Base-by-base conservation (phyloP, 2,888 invertebrate genomes). In the Chalcis sispes region DNA sequence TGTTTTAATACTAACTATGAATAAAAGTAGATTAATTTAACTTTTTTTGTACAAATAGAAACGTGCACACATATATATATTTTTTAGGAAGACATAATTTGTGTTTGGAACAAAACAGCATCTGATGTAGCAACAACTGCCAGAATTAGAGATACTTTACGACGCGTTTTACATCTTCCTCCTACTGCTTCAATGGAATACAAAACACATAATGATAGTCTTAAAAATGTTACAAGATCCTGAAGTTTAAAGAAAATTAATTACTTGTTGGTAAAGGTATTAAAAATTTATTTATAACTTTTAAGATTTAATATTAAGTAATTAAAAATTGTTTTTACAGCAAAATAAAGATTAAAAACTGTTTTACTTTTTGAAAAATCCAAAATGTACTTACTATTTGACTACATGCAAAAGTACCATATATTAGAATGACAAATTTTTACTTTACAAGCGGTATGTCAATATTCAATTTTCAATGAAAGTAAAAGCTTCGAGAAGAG, bases 51-150 rank as follows among this genome's bases (percentile, higher is more conserved):
- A 7, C 8, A 61, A 23, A 42, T 61, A 10, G 36, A 42, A 40
- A n/a, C 40, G 23, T 61, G 5, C 18, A 29, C 40, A 61, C 20
- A n/a, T 5, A 42, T 40, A 15, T 61, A 61, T 65, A 46, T 52
- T 71, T 77, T 73, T 46, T 86, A 97, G 95, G 98, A 98, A 90
- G 98, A 98, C 88, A 95, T 97, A 88, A 93, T 99, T 85, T 97
- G 98, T 81, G 94, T 99, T 84, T 99, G 99, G 98, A 98, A 98
- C 90, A 94, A 96, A 89, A 98, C 96, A 82, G 97, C 98, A 69
- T 93, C 95, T 80, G 98, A 99, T 91, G 93, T 93, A 86, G 93
- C 92, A 80, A 96, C 96, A 81, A 97, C 96, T 83, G 93, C 94
- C 81, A 93, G 98, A 85, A 98, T 99, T 84, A 92, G 98, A 81